Base-by-base conservation (phyloP, 2,797 vertebrate genomes). In the Borostomias antarcticus region DNA sequence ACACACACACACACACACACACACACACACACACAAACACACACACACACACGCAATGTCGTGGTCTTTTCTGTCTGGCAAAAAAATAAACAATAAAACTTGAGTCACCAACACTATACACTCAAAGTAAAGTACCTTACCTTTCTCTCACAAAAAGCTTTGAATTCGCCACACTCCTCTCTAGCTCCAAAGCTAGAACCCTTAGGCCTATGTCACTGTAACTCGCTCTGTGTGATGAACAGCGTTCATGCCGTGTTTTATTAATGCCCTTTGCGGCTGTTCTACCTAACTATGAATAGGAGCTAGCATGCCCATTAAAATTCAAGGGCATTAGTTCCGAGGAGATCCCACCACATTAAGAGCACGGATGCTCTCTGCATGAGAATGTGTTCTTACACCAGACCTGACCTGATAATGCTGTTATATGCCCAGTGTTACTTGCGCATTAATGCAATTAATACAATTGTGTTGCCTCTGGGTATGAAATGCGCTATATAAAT, bases 311-410 rank as follows among this genome's bases (percentile, higher is more conserved):
- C 47, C 37, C 30, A 35, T 70, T 66, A 51, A 62, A 72, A 76
- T 76, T 69, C 70, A 73, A 65, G 57, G 48, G 30, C 48, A 61
- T 67, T 4, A 33, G 66, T 57, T 60, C 70, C 59, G 32, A 50
- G 32, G 8, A 30, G 60, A 61, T 70, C 32, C 21, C 58, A n/a
- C n/a, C n/a, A n/a, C 58, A 50, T 71, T 63, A 65, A 33, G 29
- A 37, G 25, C 8, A 13, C 17, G 51, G 25, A 21, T 58, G 40
- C 54, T 45, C 25, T 58, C 43, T 58, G 19, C 40, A 35, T 62
- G 48, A 57, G 47, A 64, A 65, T 68, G 51, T 23, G 5, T 19
- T 19, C 58, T 60, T 47, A 37, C 58, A 66, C 48, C 48, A 26
- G 19, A 17, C 59, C 33, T 48, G 37, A 58, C 40, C 59, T 70